phyloP scores from a whole-genome alignment of 2,888 invertebrate genomes.

The Nipponacmea schrenckii region DNA sequence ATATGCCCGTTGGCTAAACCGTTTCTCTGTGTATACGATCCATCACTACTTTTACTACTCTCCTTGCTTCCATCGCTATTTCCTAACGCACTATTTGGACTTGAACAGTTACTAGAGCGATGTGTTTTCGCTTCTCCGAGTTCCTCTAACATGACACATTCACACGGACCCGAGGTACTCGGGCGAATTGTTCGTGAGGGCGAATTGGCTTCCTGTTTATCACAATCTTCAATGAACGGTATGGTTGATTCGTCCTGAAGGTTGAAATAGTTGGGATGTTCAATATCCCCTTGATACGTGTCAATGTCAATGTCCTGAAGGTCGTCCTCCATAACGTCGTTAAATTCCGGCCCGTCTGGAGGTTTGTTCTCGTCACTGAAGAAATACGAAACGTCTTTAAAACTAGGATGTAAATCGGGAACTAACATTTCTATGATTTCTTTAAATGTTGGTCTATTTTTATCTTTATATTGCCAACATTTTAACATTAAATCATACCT shows the following conservation, averaged over 20 bases:
- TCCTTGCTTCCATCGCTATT: constrained; percentile 58
- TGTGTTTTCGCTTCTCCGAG: constrained; percentile 30
- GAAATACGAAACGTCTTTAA: constrained; percentile 76
- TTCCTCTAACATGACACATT: constrained; percentile 44
- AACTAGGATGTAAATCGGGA: constrained; percentile 74
- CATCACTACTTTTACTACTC: constrained; percentile 59
- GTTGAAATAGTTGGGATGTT: constrained; percentile 15
- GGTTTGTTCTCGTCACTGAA: constrained; percentile 51
- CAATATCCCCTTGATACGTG: constrained; percentile 37
- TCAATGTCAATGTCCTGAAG: constrained; percentile 20
- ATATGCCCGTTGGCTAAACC: constrained; percentile 63
- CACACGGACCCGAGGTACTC: constrained; percentile 41
- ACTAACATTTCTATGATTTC: constrained; percentile 77
- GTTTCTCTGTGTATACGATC: constrained; percentile 56
- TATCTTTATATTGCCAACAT: constrained; percentile 90
- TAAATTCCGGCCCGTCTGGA: constrained; percentile 18
- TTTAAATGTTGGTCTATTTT: constrained; percentile 85
- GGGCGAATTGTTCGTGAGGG: constrained; percentile 28
- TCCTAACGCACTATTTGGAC: constrained; percentile 53
- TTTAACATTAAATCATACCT: constrained; percentile 87
- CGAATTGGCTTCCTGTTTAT: constrained; percentile 12
- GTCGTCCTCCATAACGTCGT: constrained; percentile 8
- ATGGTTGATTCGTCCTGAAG: not conserved
- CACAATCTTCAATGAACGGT: not conserved
- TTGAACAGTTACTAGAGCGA: constrained; percentile 43